These are phyloP conservation scores for Camelus bactrianus DNA, from an alignment of 2,113 vertebrate species.

Conservation along the genomic window DNA sequence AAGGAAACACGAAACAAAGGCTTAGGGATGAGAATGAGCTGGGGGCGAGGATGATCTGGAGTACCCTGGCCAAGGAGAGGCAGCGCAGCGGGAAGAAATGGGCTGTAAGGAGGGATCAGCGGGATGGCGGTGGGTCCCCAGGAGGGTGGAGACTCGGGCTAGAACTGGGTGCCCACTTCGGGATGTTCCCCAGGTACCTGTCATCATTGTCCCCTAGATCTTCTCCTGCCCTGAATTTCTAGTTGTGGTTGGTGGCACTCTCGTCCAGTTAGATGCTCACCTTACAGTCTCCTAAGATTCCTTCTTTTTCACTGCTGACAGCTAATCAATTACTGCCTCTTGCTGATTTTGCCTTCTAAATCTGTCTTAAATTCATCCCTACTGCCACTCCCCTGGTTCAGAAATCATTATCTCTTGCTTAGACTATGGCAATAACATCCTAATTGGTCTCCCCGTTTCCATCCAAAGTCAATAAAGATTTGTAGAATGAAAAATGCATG, in stretches of 20 bases:
- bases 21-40: not conserved
- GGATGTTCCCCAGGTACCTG: not conserved
- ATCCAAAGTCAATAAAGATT: constrained; percentile 55
- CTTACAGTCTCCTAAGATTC: not conserved
- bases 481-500: constrained; percentile 48
- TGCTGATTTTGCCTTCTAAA: constrained; percentile 21
- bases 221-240: not conserved
- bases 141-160: not conserved
- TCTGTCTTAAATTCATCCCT: constrained; percentile 31
- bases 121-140: not conserved
- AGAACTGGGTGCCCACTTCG: not conserved
- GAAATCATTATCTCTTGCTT: constrained; percentile 62
- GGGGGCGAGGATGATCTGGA: not conserved
- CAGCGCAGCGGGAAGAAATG: not conserved
- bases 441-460: constrained; percentile 69
- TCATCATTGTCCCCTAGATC: not conserved
- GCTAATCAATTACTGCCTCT: not conserved
- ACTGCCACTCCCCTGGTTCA: not conserved
- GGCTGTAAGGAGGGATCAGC: rapidly evolving
- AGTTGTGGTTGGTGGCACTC: not conserved
- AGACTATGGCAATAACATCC: constrained; percentile 3
- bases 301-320: not conserved
- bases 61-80: not conserved
- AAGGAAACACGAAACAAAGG: not conserved
- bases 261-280: not conserved